Base-by-base conservation (phyloP, 2,113 vertebrate genomes). In the Brachyistius frenatus region DNA sequence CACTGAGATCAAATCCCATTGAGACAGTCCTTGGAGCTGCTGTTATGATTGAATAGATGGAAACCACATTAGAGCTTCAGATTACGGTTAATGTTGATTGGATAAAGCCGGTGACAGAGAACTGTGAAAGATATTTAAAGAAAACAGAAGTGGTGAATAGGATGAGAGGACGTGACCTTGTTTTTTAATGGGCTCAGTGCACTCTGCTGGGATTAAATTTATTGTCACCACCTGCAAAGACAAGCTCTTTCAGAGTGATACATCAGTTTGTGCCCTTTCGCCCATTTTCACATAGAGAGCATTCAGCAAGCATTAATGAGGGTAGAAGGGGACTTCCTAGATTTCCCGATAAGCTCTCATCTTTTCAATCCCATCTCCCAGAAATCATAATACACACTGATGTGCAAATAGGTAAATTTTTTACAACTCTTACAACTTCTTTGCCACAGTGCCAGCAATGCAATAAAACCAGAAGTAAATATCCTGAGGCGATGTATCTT, bases 61-160 rank as follows among this genome's bases (percentile, higher is more conserved):
- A 74, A 88, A 80, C 41, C 61, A 66, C 58, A 66, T 84, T 75
- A 73, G 58, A 74, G 65, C 86, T 87, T 86, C 63, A 62, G 61
- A 80, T 58, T 60, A 33, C 31, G 76, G 53, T 53, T 78, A 50
- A 47, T 77, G 52, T 80, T 80, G 68, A 86, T 78, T 83, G 54
- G 37, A 76, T 74, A 39, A 76, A 83, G 57, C 36, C 36, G 49
- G 67, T 52, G 35, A 53, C 36, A 52, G 39, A 62, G 16, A 39
- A 32, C 63, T 85, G 69, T 52, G 52, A 49, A 23, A 66, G 56
- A 72, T 56, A 64, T 73, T 76, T 69, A 53, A 65, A 86, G 54
- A 58, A 80, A 85, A 56, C 10, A 55, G 11, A n/a, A 23, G 23
- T 49, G 31, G 5, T 2, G 46, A 54, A 74, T 47, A n/a, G 61